Conservation (phyloP, 2,113 vertebrate species). For the Montifringilla adamsi region DNA sequence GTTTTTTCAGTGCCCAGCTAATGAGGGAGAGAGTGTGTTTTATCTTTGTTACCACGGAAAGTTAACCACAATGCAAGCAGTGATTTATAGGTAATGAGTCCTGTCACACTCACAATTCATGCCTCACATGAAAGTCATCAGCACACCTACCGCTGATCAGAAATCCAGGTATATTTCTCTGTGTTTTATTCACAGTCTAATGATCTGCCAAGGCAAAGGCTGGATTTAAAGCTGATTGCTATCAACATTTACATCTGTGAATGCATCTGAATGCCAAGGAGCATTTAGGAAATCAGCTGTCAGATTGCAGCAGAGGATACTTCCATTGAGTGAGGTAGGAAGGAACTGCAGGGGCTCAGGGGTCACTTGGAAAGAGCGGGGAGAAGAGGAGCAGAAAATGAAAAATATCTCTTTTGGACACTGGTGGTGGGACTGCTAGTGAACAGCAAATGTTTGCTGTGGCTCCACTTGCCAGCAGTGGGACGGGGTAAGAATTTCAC, state of each 20-base stretch:
- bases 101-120: slow-evolving; percentile 46
- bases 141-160: slow-evolving; percentile 4
- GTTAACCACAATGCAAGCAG: slow-evolving; percentile 48
- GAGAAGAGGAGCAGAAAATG: not conserved
- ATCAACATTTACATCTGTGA: slow-evolving; percentile 30
- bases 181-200: slow-evolving; percentile 29
- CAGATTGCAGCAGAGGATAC: not conserved
- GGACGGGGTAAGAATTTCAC: not conserved
- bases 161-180: slow-evolving; percentile 28
- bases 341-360: not conserved
- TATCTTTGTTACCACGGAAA: slow-evolving; percentile 54
- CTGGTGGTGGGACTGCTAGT: not conserved
- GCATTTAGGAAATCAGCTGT: not conserved
- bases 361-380: not conserved
- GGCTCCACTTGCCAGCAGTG: not conserved
- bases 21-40: slow-evolving; percentile 59
- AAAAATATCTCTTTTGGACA: not conserved
- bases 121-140: slow-evolving; percentile 42
- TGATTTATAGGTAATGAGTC: slow-evolving; percentile 62
- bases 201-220: not conserved
- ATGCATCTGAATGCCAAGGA: not conserved
- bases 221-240: slow-evolving; percentile 23
- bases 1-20: slow-evolving; percentile 54
- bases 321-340: not conserved
- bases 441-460: not conserved